Conservation (phyloP, 2,888 invertebrate genomes). For the Schizotus pectinicornis region DNA sequence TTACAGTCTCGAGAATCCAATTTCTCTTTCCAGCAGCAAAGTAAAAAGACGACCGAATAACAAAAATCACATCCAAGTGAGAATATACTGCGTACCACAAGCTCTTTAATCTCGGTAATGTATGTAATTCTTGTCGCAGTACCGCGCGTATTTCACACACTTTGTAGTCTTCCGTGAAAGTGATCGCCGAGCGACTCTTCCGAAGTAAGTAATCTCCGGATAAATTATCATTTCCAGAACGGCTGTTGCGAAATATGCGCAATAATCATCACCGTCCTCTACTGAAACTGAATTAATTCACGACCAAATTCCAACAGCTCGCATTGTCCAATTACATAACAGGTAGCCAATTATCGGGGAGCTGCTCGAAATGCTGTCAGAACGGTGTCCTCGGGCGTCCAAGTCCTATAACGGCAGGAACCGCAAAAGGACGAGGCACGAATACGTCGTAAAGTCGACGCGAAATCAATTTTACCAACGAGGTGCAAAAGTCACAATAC, state of each 20-base stretch:
- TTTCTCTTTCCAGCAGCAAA: conserved; percentile 18
- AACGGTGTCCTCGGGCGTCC: not conserved
- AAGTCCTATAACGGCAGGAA: no score
- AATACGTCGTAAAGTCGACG: no score
- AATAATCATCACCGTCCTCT: conserved; percentile 4
- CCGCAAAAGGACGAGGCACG: no score
- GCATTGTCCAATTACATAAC: conserved; percentile 9
- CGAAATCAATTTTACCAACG: no score
- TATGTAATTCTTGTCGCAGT: conserved; percentile 39
- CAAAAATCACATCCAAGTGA: conserved; percentile 35
- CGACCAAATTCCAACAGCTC: not conserved
- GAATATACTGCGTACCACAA: conserved; percentile 37
- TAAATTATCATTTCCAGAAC: conserved; percentile 41
- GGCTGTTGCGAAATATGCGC: conserved; percentile 26
- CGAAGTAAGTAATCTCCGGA: conserved; percentile 48
- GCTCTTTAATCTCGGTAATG: conserved; percentile 41
- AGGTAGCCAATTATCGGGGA: conserved; percentile 7
- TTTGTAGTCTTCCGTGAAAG: conserved; percentile 49
- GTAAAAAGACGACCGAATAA: conserved; percentile 25
- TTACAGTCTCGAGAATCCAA: conserved; percentile 34
- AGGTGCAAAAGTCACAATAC: no score
- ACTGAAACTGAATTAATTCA: conserved; percentile 3
- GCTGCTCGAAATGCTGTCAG: conserved; percentile 1
- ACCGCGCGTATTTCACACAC: conserved; percentile 37
- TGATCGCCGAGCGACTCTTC: conserved; percentile 47